phyloP scores from a whole-genome alignment of 2,113 vertebrate genomes.

The Salvator merianae region DNA sequence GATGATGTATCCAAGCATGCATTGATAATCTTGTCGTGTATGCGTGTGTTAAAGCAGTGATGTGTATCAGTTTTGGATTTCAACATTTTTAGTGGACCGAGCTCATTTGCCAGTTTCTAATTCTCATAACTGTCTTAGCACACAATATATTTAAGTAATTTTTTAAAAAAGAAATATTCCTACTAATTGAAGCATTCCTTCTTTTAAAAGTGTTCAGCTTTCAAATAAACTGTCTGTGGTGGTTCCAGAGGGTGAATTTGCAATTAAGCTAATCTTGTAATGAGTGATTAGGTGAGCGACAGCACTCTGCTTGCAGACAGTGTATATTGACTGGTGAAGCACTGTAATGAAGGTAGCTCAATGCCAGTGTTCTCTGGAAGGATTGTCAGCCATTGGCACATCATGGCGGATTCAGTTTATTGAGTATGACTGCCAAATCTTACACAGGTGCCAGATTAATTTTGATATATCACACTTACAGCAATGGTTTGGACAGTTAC shows the following conservation, averaged over 20 bases:
- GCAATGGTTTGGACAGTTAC: slow-evolving; percentile 50
- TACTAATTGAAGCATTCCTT: not conserved
- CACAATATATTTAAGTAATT: not conserved
- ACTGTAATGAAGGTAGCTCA: slow-evolving; percentile 61
- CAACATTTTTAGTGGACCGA: slow-evolving; percentile 28
- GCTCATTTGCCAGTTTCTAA: slow-evolving; percentile 28
- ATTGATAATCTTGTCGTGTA: not conserved
- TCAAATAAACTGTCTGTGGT: rapidly evolving
- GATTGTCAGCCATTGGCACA: slow-evolving; percentile 63
- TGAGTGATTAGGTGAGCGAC: slow-evolving; percentile 29
- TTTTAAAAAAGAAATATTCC: slow-evolving; percentile 8
- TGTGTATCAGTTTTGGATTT: not conserved
- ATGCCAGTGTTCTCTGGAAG: slow-evolving; percentile 31
- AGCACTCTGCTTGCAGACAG: not conserved
- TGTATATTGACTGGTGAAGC: not conserved
- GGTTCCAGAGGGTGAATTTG: slow-evolving; percentile 37
- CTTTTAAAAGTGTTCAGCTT: slow-evolving; percentile 4
- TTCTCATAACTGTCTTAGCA: not conserved
- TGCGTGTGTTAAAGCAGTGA: rapidly evolving
- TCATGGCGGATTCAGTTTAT: slow-evolving; percentile 59
- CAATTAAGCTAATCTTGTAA: slow-evolving; percentile 38
- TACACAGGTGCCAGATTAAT: slow-evolving; percentile 70
- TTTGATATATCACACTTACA: slow-evolving; percentile 62
- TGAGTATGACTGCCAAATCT: slow-evolving; percentile 72
- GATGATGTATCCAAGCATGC: not conserved